Conservation (phyloP, 1,140 invertebrate genomes). For the Drosophila dunni region DNA sequence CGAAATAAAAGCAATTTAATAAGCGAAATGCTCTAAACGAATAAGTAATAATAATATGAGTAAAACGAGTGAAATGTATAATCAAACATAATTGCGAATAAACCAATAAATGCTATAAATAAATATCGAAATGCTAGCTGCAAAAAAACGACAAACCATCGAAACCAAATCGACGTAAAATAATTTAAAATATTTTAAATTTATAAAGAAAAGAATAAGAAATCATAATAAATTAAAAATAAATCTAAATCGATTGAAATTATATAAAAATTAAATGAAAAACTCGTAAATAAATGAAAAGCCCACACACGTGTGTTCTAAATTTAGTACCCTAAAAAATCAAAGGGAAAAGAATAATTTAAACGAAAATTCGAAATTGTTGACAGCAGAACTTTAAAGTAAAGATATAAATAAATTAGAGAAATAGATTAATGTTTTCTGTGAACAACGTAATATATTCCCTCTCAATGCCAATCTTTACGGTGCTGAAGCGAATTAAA, state of each 20-base stretch:
- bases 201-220: neutral
- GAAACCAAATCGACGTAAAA: constrained; percentile 20
- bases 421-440: neutral
- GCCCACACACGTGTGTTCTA: constrained; percentile 4
- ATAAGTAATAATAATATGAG: constrained; percentile 28
- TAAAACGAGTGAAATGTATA: constrained; percentile 35
- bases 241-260: neutral
- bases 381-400: constrained; percentile 20
- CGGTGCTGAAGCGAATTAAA: constrained; percentile 68
- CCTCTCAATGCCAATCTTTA: constrained; percentile 49
- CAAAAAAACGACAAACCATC: constrained; percentile 42
- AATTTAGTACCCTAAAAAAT: neutral
- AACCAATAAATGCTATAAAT: constrained; percentile 22
- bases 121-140: constrained; percentile 17
- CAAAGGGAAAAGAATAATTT: constrained; percentile 23
- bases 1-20: constrained; percentile 51
- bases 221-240: neutral
- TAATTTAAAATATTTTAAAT: neutral
- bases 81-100: constrained; percentile 22
- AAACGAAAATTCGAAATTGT: constrained; percentile 15
- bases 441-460: constrained; percentile 12
- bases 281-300: neutral
- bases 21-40: constrained; percentile 56
- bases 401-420: constrained; percentile 7
- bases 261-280: constrained; percentile 3